Evolutionary conservation across 2,113 vertebrate genomes (phyloP), one percentile per base, ranked within the genome.

Genomic region (Toxotes jaculatrix): DNA sequence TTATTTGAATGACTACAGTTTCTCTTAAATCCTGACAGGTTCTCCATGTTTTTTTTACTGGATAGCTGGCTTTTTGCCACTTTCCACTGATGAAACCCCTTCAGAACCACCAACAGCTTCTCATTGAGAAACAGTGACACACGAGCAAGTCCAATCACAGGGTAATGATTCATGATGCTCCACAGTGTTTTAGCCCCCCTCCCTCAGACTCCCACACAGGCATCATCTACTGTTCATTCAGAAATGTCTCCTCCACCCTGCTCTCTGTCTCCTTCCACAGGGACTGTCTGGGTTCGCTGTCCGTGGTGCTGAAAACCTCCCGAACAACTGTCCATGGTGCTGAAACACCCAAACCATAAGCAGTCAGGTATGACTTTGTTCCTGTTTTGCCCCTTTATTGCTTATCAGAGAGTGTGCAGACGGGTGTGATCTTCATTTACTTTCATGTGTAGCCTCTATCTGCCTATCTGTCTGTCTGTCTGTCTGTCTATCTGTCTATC

Each of bases 281-380:
- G 49, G 32, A 64, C 42, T 8, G 62, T 49, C 60, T 12, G 45
- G 63, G 79, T 78, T 63, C 79, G 77, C 84, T 93, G 85, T 92
- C 89, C 84, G 11, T 75, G 89, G 89, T 90, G 73, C 87, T 91
- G 86, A 88, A 89, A 61, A 6, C 6, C 66, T n/a, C 64, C 43
- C 32, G 21, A 69, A 72, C 7, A 36, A 42, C 79, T 87, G 69
- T 79, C 79, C 79, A 2, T 72, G 80, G 89, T 89, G 81, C 87
- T 83, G 77, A 86, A 86, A 83, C 40, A 59, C 72, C 53, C 80
- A 62, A 42, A 13, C 27, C 56, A 10, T n/a, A 31, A 40, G 43
- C 43, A 56, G 31, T 1, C 34, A 40, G 49, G 40, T 56, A 13
- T 12, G 34, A 59, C 51, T 75, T 53, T 43, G 19, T 60, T 42